phyloP scores from a whole-genome alignment of 2,888 invertebrate genomes.

The Ecliptopera silaceata region DNA sequence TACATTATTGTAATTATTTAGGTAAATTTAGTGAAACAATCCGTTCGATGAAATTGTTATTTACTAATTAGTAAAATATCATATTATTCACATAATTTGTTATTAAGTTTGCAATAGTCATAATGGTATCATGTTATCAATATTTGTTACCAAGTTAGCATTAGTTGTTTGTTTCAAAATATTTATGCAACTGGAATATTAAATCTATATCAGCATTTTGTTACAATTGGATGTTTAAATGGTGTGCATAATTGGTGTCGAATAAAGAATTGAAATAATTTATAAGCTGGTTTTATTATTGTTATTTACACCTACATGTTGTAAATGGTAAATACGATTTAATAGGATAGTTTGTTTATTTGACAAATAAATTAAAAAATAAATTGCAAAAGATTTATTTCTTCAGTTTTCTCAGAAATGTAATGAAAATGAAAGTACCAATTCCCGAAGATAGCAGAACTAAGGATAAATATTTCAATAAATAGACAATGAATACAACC shows the following conservation, averaged over 20 bases:
- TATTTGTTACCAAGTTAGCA: conserved; percentile 11
- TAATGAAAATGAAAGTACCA: conserved; percentile 51
- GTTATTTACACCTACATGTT: background rate
- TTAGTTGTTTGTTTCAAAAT: conserved; percentile 7
- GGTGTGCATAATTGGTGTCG: conserved; percentile 78
- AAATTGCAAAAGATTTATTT: conserved; percentile 35
- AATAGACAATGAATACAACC: too few relatives aligned
- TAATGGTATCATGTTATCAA: background rate
- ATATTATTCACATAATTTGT: too few relatives aligned
- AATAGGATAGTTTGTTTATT: conserved; percentile 36
- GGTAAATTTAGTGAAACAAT: too few relatives aligned
- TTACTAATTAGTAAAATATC: too few relatives aligned
- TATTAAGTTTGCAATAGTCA: background rate
- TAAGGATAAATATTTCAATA: too few relatives aligned
- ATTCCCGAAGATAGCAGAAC: too few relatives aligned
- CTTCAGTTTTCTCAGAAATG: conserved; percentile 34
- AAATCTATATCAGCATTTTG: conserved; percentile 66
- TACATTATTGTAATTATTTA: too few relatives aligned
- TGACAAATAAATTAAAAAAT: conserved; percentile 42
- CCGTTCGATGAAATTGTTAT: too few relatives aligned
- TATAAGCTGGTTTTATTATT: conserved; percentile 27
- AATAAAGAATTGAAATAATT: conserved; percentile 69
- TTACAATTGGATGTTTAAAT: conserved; percentile 79
- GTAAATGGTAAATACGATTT: conserved; percentile 22
- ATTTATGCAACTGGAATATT: conserved; percentile 3